These are phyloP conservation scores for Dryobates pubescens DNA, from an alignment of 2,797 vertebrate species.

Conservation along the genomic window DNA sequence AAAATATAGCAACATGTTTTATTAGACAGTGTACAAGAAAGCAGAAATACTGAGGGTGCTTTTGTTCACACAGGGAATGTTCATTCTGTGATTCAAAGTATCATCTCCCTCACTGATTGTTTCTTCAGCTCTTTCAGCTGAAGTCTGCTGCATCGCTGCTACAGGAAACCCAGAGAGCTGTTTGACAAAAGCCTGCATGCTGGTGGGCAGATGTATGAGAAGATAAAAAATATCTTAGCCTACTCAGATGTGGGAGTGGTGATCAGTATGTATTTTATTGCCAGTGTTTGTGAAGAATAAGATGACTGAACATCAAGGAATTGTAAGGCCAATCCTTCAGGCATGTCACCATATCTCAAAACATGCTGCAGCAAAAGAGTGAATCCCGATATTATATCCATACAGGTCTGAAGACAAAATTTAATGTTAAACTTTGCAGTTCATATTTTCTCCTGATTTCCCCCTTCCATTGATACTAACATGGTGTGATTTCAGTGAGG, in stretches of 20 bases:
- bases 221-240: not conserved
- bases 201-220: not conserved
- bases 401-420: not conserved
- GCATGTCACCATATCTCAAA: not conserved
- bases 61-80: not conserved
- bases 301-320: not conserved
- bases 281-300: not conserved
- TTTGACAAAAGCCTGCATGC: not conserved
- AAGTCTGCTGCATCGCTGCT: not conserved
- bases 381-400: not conserved
- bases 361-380: rapidly evolving
- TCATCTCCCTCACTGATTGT: not conserved
- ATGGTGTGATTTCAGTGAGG: not conserved
- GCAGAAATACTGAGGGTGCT: rapidly evolving
- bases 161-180: not conserved
- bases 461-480: not conserved
- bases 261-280: not conserved
- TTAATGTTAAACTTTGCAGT: not conserved
- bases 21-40: not conserved
- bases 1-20: not conserved
- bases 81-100: not conserved
- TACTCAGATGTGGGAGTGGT: rapidly evolving
- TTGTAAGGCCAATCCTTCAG: not conserved
- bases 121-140: not conserved
- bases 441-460: not conserved